Percentiles rank a stretch among this genome's conserved stretches.
Evolutionary conservation across 2,113 vertebrate species (phyloP).

Genomic region (Varanus komodoensis): DNA sequence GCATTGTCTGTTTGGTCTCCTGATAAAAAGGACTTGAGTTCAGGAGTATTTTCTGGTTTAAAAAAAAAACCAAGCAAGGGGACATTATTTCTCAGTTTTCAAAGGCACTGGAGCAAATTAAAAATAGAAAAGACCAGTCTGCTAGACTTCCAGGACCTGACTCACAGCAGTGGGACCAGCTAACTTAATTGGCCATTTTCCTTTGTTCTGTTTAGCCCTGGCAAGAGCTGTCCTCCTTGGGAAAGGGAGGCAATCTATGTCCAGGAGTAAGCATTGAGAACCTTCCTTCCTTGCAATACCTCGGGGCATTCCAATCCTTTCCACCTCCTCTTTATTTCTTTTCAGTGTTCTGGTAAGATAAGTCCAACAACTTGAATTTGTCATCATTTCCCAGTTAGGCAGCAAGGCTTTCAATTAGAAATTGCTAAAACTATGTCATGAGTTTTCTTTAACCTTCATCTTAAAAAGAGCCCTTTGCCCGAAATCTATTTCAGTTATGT

Average conservation of each 20-base stretch:
- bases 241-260: constrained; percentile 30
- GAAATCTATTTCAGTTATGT: constrained; percentile 1
- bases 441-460: not conserved
- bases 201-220: constrained; percentile 29
- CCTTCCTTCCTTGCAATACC: constrained; percentile 39
- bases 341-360: constrained; percentile 55
- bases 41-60: not conserved
- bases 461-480: constrained; percentile 33
- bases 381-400: constrained; percentile 25
- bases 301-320: not conserved
- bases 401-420: constrained; percentile 51
- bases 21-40: not conserved
- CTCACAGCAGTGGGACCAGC: not conserved
- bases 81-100: not conserved
- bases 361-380: constrained; percentile 38
- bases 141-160: not conserved
- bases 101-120: not conserved
- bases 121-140: not conserved
- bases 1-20: too few species aligned
- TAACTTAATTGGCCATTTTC: constrained; percentile 29
- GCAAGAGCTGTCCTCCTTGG: not conserved
- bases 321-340: constrained; percentile 52
- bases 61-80: not conserved
- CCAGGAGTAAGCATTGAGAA: constrained; percentile 38
- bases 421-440: not conserved